These are phyloP conservation scores for Hesperophylax magnus DNA, from an alignment of 1,140 invertebrate species.

Conservation along the genomic window DNA sequence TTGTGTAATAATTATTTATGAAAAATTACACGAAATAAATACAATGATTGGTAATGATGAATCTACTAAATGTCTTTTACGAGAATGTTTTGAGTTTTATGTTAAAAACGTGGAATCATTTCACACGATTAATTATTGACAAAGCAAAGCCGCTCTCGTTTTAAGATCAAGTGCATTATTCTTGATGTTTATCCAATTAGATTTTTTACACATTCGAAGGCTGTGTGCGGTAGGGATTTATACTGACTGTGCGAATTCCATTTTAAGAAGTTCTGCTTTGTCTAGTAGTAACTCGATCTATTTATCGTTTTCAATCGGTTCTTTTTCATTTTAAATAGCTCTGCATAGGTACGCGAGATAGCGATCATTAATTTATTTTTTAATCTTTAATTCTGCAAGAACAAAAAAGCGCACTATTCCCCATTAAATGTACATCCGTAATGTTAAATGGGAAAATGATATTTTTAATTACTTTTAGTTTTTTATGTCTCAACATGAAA, in stretches of 20 bases:
- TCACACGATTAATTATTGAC: neutral
- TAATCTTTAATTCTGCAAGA: too few relatives aligned
- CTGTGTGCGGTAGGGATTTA: neutral
- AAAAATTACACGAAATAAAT: too few relatives aligned
- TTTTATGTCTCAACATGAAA: too few relatives aligned
- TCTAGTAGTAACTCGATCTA: neutral
- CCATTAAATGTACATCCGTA: too few relatives aligned
- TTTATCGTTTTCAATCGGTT: neutral
- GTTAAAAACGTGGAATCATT: neutral
- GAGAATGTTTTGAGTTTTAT: neutral
- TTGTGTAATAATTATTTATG: too few relatives aligned
- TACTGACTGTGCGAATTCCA: neutral
- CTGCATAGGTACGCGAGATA: too few relatives aligned
- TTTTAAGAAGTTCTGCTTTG: neutral
- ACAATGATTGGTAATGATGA: neutral
- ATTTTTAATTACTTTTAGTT: too few relatives aligned
- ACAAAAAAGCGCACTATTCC: too few relatives aligned
- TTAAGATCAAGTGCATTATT: too few relatives aligned
- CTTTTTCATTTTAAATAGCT: neutral
- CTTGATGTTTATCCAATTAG: constrained; percentile 43
- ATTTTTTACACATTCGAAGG: constrained; percentile 26
- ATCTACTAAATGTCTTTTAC: neutral
- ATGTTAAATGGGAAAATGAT: too few relatives aligned
- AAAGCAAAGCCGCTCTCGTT: neutral
- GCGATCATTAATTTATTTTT: too few relatives aligned